Conservation (phyloP, 2,888 invertebrate species). For the Drosophila mulleri region DNA sequence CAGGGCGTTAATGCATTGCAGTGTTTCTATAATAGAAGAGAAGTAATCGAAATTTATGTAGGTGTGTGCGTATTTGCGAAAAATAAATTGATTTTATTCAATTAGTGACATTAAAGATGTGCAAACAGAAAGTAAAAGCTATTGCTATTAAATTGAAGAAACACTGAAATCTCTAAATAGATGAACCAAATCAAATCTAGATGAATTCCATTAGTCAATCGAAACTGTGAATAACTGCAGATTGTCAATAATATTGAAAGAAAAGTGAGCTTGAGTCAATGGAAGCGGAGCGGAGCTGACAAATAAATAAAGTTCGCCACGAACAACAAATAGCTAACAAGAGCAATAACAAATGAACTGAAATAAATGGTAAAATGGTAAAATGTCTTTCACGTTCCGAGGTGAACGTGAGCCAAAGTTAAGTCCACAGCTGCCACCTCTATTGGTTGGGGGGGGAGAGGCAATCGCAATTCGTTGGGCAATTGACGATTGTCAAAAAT, state of each 20-base stretch:
- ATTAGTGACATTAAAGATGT: constrained; percentile 18
- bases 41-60: constrained; percentile 18
- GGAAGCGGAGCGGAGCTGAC: neutral
- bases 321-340: constrained; percentile 15
- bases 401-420: constrained; percentile 67
- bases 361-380: constrained; percentile 55
- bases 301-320: constrained; percentile 34
- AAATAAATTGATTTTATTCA: constrained; percentile 13
- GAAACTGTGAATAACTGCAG: constrained; percentile 13
- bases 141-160: constrained; percentile 2
- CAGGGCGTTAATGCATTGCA: constrained; percentile 65
- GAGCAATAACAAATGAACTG: constrained; percentile 43
- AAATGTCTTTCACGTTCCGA: constrained; percentile 58
- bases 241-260: constrained; percentile 21
- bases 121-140: constrained; percentile 9
- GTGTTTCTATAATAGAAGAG: constrained; percentile 33
- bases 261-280: neutral
- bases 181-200: constrained; percentile 18
- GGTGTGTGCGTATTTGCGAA: neutral
- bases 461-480: constrained; percentile 52
- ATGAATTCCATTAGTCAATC: constrained; percentile 28
- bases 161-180: constrained; percentile 5
- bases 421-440: constrained; percentile 55
- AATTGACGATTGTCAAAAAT: constrained; percentile 78
- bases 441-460: constrained; percentile 7